Base-by-base conservation (phyloP, 2,888 invertebrate species). In the Baccha elongata region DNA sequence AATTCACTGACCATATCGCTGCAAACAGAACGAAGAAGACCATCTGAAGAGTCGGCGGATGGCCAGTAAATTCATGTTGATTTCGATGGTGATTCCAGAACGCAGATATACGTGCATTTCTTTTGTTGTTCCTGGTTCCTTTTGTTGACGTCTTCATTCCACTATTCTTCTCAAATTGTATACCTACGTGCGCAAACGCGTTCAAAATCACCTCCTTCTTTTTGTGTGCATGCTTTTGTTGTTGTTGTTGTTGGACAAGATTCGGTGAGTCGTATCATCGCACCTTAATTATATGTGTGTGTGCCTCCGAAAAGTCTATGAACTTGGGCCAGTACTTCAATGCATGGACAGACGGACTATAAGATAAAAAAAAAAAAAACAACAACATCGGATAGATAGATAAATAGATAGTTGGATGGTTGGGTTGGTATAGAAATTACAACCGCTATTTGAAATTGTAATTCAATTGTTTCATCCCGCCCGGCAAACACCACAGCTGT, bases 1-100 rank as follows among this genome's bases (percentile, higher is more conserved):
- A 84, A 85, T 85, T 85, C 85, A 80, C 80, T 85, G 85, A 85
- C 85, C 85, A 85, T 85, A 85, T 83, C 85, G 83, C 58, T 68
- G 75, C 84, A 69, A 35, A 44, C 50, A 50, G 19, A 68, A 55
- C 46, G 23, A 29, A 3, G 37, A 21, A 67, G 37, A 62, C 67
- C 15, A 52, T 29, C 17, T 8, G 15, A 15, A 29, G 13, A 26
- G 26, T 23, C 35, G 13, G 52, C 11, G 58, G n/a, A n/a, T n/a
- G n/a, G n/a, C 17, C 37, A 19, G 7, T 10, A 53, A 53, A 64
- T 74, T 74, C 69, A 74, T 53, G 69, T 52, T 71, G 80, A 75
- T 81, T 75, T 44, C 64, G 65, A 75, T 69, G 37, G 69, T 52
- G 69, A 80, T 80, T 55, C 55, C 19, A 26, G 55, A 55, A 55